A percentile compares a stretch with the other conserved stretches of the same genome.
phyloP scores from a whole-genome alignment of 2,888 invertebrate species.

The Aquatica leii region DNA sequence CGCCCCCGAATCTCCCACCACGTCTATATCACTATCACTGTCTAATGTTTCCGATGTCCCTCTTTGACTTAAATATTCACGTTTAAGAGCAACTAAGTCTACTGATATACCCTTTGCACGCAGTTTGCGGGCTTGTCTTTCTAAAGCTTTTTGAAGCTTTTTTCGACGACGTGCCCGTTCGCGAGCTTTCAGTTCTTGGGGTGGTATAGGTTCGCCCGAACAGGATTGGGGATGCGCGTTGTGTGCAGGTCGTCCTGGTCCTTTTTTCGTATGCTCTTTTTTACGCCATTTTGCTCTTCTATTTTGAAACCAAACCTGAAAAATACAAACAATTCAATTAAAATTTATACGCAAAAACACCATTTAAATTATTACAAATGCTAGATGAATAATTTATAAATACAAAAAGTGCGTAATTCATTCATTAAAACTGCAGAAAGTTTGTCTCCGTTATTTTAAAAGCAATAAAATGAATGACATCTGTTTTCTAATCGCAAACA shows the following conservation, averaged over 20 bases:
- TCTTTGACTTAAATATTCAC: conserved; percentile 85
- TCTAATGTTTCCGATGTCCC: conserved; percentile 62
- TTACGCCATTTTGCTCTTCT: conserved; percentile 99
- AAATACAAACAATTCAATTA: conserved; percentile 39
- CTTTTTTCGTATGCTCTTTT: conserved; percentile 98
- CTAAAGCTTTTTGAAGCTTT: conserved; percentile 90
- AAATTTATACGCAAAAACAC: neutral
- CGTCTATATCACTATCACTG: conserved; percentile 82
- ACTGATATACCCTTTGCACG: conserved; percentile 91
- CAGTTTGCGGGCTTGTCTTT: conserved; percentile 90
- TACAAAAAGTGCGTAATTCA: neutral
- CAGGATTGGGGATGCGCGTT: conserved; percentile 98
- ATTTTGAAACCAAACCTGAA: conserved; percentile 99
- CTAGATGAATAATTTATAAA: neutral
- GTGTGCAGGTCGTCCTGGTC: conserved; percentile 97
- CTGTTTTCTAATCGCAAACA: neutral
- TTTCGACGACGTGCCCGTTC: conserved; percentile 89
- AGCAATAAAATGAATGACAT: neutral
- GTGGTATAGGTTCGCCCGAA: conserved; percentile 96
- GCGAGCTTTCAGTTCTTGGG: conserved; percentile 84
- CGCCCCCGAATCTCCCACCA: conserved; percentile 82
- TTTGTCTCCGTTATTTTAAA: neutral
- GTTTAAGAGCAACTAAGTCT: conserved; percentile 82
- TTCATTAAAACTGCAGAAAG: conserved; percentile 4
- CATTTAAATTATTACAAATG: neutral